Evolutionary conservation across 1,140 invertebrate genomes (phyloP).

Genomic region (Lepidurus packardi): DNA sequence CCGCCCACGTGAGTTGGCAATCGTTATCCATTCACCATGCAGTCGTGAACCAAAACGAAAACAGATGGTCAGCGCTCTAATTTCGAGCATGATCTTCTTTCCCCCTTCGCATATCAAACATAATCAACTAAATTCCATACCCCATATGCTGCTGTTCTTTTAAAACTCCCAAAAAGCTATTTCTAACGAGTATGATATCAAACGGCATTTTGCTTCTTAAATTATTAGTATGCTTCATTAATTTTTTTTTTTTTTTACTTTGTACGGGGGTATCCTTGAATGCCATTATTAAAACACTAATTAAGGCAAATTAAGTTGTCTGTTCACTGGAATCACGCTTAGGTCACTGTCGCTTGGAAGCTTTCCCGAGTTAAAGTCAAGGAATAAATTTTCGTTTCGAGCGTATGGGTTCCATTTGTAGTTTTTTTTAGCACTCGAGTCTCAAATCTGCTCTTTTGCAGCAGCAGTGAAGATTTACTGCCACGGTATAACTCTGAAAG

Average conservation of each 20-base stretch:
- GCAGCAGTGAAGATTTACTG: neutral
- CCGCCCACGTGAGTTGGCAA: neutral
- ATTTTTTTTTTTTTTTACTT: neutral
- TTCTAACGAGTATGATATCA: no score
- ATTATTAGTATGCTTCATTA: neutral
- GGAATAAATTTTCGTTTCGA: neutral
- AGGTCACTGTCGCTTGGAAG: neutral
- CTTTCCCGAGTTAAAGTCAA: neutral
- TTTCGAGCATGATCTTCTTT: neutral
- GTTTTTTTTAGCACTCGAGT: neutral
- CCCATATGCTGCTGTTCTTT: neutral
- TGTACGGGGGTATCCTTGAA: neutral
- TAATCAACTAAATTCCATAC: neutral
- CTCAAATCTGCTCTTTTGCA: neutral
- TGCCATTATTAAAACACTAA: neutral
- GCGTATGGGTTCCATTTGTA: neutral
- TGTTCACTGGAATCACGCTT: neutral
- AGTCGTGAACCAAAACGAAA: neutral
- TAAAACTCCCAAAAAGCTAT: no score
- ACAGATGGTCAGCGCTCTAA: conserved; percentile 10
- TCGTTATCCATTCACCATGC: conserved; percentile 8
- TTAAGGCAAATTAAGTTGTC: neutral
- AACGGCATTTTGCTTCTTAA: no score
- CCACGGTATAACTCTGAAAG: neutral
- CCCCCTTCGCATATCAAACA: neutral